Evolutionary conservation across 2,888 invertebrate genomes (phyloP), one percentile per base, ranked within the genome.

Genomic region (Spisula solida): DNA sequence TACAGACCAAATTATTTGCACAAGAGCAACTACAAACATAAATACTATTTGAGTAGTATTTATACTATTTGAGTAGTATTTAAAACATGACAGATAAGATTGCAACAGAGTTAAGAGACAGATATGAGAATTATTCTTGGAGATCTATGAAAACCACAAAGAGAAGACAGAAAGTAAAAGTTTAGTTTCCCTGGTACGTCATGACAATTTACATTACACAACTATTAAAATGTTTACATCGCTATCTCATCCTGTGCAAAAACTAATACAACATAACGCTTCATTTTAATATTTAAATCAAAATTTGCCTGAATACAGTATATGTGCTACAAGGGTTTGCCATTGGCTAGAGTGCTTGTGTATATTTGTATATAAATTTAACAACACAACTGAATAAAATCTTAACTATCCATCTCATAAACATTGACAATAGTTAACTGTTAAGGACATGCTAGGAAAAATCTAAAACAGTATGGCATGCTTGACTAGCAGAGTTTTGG

Each of bases 401-500:
- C 2, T 25, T 25, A 12, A 51, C n/a, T 25, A 66, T 6, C 25
- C n/a, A 66, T 41, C 41, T 41, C 41, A 66, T 5, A 66, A 66
- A 66, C 25, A 51, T 41, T 66, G 25, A 66, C 25, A n/a, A 66
- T 0, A 66, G 20, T 18, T 56, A 66, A 66, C 4, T 25, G 60
- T 10, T 25, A 66, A 66, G 25, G 25, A 2, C 60, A 66, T 66
- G 60, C 60, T 66, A 1, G 60, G 60, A 66, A 25, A 51, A 66
- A 66, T 66, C 60, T 66, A 66, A n/a, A 66, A 41, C 41, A 25
- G 60, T 75, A 34, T 75, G 41, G 41, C 75, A 75, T 75, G 75
- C 75, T 75, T 16, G 34, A 31, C 29, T 75, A 75, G 60, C 75
- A 80, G 48, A 48, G 48, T 48, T 75, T 83, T 83, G 70, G 83